Conservation (phyloP, 2,797 vertebrate species). For the Oryzias sinensis region DNA sequence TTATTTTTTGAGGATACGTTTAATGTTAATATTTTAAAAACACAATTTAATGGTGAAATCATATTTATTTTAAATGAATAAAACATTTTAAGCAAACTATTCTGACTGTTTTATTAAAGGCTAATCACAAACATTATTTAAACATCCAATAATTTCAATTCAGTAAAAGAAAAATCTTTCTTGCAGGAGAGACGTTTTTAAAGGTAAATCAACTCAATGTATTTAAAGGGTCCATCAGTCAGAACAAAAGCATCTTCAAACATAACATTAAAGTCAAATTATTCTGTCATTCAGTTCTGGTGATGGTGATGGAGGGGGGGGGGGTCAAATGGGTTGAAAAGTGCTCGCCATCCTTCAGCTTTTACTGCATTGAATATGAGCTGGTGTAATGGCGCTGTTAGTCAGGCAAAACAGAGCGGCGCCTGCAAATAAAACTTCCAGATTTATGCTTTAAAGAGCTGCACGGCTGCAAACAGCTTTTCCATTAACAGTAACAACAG, state of each 20-base stretch:
- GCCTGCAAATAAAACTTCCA: slow-evolving; percentile 23
- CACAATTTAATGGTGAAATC: too few species aligned
- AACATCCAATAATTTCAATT: neutral
- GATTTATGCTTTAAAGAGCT: slow-evolving; percentile 38
- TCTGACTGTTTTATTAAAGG: too few species aligned
- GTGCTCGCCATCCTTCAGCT: slow-evolving; percentile 10
- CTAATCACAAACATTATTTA: too few species aligned
- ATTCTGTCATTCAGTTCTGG: neutral
- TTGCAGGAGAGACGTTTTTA: neutral
- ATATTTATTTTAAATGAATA: too few species aligned
- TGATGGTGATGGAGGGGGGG: neutral
- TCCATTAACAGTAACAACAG: slow-evolving; percentile 46
- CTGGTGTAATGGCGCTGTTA: slow-evolving; percentile 16
- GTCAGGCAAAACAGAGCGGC: slow-evolving; percentile 4
- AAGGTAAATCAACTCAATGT: neutral
- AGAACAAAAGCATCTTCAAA: slow-evolving; percentile 10
- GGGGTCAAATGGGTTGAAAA: slow-evolving; percentile 18
- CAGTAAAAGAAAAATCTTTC: too few species aligned
- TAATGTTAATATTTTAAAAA: too few species aligned
- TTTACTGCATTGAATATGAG: slow-evolving; percentile 24
- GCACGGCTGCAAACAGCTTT: slow-evolving; percentile 49
- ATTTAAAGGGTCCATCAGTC: neutral
- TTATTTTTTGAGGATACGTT: too few species aligned
- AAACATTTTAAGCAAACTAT: too few species aligned
- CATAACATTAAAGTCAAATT: slow-evolving; percentile 2